phyloP scores from a whole-genome alignment of 1,140 invertebrate species.

The Philopotamus ludificatus region DNA sequence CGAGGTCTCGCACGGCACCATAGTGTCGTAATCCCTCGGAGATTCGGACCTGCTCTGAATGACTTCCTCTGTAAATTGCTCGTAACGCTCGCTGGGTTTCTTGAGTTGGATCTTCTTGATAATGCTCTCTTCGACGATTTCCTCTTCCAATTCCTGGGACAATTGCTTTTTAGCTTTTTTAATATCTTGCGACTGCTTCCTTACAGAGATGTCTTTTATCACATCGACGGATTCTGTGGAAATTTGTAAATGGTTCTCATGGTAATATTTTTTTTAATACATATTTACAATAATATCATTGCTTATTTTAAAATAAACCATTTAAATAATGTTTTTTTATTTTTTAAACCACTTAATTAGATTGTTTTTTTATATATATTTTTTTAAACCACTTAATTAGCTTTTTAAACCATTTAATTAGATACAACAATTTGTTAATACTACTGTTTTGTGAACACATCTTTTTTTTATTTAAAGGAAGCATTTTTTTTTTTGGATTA shows the following conservation, averaged over 20 bases:
- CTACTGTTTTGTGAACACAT: too few relatives aligned
- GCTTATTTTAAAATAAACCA: constrained; percentile 4
- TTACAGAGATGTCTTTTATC: constrained; percentile 34
- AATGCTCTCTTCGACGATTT: constrained; percentile 43
- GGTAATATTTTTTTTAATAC: constrained; percentile 1
- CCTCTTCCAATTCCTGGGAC: constrained; percentile 46
- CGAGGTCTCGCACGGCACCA: constrained; percentile 23
- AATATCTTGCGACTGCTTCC: constrained; percentile 11
- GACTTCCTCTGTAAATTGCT: not conserved
- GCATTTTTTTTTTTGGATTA: too few relatives aligned
- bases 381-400: constrained; percentile 5
- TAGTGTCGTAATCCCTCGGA: constrained; percentile 13
- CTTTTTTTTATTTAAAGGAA: too few relatives aligned
- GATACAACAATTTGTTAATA: too few relatives aligned
- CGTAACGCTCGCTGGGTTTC: constrained; percentile 11
- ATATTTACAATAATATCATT: not conserved
- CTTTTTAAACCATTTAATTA: not conserved
- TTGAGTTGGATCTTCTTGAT: constrained; percentile 7
- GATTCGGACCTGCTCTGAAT: constrained; percentile 4
- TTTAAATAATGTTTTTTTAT: constrained; percentile 10
- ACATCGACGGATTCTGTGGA: constrained; percentile 55
- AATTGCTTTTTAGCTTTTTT: constrained; percentile 40
- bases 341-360: not conserved
- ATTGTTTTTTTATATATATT: not conserved
- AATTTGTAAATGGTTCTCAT: constrained; percentile 44